A percentile compares a stretch with the other conserved stretches of the same genome.
phyloP scores from a whole-genome alignment of 1,140 invertebrate species.

The Mercenaria mercenaria region DNA sequence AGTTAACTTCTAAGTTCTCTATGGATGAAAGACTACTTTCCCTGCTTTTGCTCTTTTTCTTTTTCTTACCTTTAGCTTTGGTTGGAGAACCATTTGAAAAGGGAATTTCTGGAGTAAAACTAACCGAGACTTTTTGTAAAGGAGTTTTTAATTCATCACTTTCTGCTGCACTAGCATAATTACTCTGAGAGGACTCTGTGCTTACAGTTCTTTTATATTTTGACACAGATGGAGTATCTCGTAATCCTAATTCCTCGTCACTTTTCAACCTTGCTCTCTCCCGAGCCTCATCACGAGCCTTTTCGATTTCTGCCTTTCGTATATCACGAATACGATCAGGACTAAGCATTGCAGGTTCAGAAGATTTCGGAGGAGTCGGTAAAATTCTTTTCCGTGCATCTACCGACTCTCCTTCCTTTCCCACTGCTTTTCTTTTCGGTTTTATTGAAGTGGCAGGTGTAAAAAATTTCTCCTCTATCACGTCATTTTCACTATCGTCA shows the following conservation, averaged over 20 bases:
- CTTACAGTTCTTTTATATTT: slow-evolving; percentile 46
- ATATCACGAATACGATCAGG: slow-evolving; percentile 72
- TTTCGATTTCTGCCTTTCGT: slow-evolving; percentile 74
- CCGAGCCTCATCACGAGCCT: slow-evolving; percentile 71
- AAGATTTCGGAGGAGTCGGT: slow-evolving; percentile 69
- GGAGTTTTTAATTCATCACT: slow-evolving; percentile 74
- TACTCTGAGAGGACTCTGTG: slow-evolving; percentile 61
- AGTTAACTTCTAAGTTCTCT: slow-evolving; percentile 67
- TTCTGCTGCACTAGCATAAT: slow-evolving; percentile 76
- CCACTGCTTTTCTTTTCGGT: slow-evolving; percentile 56
- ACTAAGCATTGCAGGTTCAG: slow-evolving; percentile 59
- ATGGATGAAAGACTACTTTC: slow-evolving; percentile 42
- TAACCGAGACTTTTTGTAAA: slow-evolving; percentile 45
- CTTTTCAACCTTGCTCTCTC: slow-evolving; percentile 72
- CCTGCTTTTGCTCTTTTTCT: slow-evolving; percentile 64
- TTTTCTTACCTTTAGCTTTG: slow-evolving; percentile 64
- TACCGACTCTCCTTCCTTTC: slow-evolving; percentile 35
- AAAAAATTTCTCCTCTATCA: slow-evolving; percentile 76
- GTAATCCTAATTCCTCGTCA: slow-evolving; percentile 71
- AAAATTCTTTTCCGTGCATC: slow-evolving; percentile 75
- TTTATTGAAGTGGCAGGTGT: slow-evolving; percentile 79
- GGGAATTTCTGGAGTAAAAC: slow-evolving; percentile 53
- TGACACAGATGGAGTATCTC: slow-evolving; percentile 57
- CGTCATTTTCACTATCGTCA: slow-evolving; percentile 81
- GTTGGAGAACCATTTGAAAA: slow-evolving; percentile 51